Evolutionary conservation across 2,888 invertebrate species (phyloP), one percentile per base, ranked within the genome.

Genomic region (Hofmannophila pseudospretella): DNA sequence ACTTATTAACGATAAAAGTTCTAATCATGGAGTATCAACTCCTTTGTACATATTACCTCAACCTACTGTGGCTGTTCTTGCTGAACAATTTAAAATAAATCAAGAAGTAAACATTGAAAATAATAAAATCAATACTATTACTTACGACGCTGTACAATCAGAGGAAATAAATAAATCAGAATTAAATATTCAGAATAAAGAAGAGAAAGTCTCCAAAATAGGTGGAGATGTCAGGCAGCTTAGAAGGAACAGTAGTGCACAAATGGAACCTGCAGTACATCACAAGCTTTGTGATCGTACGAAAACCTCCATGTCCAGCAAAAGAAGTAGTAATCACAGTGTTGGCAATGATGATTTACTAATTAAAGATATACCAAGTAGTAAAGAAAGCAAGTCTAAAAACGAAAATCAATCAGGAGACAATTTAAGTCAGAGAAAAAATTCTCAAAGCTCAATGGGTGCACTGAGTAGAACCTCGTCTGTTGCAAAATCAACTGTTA

Each of bases 271-370:
- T 7, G 58, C 90, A 26, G 86, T 90, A 0, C 90, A 91, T 62
- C 91, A 91, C 54, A 87, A 90, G 35, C 72, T 90, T 9, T 91
- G 90, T 58, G 90, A 90, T 54, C 74, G 84, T 28, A 84, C 85
- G 20, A 80, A 77, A 52, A 74, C 71, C 44, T 75, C 84, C 0
- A 63, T 80, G 37, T 80, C 84, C 14, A 85, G 86, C 41, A 80
- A 78, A 45, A 84, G 74, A 53, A 84, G 81, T 55, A 82, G 82
- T 47, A 64, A 23, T 23, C 7, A 66, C 44, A 84, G 81, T 44
- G 54, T 61, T 32, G 68, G 49, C 7, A 67, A 75, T 44, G 81
- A 84, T n/a, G 82, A 80, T 43, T 45, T 67, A 31, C 51, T 70
- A n/a, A 49, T 60, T 34, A 80, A 76, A 65, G 79, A 78, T 38